phyloP scores from a whole-genome alignment of 2,797 vertebrate species.

The Enteromius treurensis region DNA sequence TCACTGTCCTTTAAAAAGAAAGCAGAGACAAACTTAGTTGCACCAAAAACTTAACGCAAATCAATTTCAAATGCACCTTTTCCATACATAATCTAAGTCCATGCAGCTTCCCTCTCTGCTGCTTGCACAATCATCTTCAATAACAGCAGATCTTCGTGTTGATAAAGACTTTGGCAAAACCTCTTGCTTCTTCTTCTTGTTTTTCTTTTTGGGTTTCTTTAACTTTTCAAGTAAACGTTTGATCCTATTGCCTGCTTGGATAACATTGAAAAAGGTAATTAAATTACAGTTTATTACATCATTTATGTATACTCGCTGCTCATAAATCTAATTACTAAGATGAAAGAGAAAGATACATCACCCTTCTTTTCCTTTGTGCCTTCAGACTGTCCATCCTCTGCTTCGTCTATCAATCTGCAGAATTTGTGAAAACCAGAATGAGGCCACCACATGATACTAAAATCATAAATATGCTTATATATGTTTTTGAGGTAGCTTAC shows the following conservation, averaged over 20 bases:
- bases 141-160: constrained; percentile 10
- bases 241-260: constrained; percentile 69
- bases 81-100: constrained; percentile 71
- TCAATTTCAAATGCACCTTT: not conserved
- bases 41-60: not conserved
- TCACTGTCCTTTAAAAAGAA: constrained; percentile 72
- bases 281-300: not conserved
- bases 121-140: constrained; percentile 51
- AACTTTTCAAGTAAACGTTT: constrained; percentile 71
- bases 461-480: not conserved
- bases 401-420: constrained; percentile 60
- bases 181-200: constrained; percentile 63
- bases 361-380: constrained; percentile 69
- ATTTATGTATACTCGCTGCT: not conserved
- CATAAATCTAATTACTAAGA: not conserved
- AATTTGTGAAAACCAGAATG: constrained; percentile 27
- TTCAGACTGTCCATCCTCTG: constrained; percentile 45
- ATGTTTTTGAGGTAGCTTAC: constrained; percentile 39
- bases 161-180: constrained; percentile 48
- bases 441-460: not conserved
- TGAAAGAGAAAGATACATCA: constrained; percentile 52
- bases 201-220: constrained; percentile 73
- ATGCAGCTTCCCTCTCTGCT: constrained; percentile 65
- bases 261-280: not conserved
- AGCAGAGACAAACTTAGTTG: constrained; percentile 29